Evolutionary conservation across 23 tunicate species (phyloP).

Genomic region (Pegea sp.): DNA sequence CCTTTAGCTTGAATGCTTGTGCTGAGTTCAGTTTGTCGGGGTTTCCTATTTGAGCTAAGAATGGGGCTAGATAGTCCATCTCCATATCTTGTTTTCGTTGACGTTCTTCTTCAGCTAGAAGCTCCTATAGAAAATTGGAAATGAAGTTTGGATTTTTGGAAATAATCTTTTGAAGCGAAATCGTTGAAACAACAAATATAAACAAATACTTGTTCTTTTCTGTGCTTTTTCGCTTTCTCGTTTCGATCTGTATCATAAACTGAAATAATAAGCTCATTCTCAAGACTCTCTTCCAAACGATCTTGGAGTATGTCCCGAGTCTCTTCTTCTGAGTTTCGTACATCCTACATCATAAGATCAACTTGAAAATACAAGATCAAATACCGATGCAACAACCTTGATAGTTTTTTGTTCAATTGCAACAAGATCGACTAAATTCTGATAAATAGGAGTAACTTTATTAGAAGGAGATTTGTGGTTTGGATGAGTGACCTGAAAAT

Average conservation of each 20-base stretch:
- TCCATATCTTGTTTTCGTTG: conserved; percentile 82
- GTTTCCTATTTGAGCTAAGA: conserved; percentile 91
- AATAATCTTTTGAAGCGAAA: too few relatives aligned
- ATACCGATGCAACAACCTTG: background rate
- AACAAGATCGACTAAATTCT: conserved; percentile 29
- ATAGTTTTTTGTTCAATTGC: conserved; percentile 61
- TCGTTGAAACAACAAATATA: too few relatives aligned
- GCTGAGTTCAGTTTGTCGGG: conserved; percentile 51
- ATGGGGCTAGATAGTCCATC: conserved; percentile 99
- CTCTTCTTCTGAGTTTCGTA: conserved; percentile 82
- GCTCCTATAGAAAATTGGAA: conserved; percentile 38
- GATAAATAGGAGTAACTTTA: conserved; percentile 63
- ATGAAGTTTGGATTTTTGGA: too few relatives aligned
- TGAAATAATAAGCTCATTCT: conserved; percentile 43
- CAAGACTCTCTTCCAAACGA: conserved; percentile 48
- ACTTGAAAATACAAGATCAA: background rate
- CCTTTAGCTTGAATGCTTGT: conserved; percentile 76
- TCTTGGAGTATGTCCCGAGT: conserved; percentile 61
- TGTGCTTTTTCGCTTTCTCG: conserved; percentile 80
- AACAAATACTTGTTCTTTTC: conserved; percentile 53
- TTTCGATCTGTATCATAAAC: conserved; percentile 92
- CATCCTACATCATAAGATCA: conserved; percentile 14
- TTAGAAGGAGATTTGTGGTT: conserved; percentile 16
- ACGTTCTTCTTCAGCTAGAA: conserved; percentile 65
- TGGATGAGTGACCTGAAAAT: conserved; percentile 12